Conservation (phyloP, 2,888 invertebrate genomes). For the Xestoiulus laeticollis region DNA sequence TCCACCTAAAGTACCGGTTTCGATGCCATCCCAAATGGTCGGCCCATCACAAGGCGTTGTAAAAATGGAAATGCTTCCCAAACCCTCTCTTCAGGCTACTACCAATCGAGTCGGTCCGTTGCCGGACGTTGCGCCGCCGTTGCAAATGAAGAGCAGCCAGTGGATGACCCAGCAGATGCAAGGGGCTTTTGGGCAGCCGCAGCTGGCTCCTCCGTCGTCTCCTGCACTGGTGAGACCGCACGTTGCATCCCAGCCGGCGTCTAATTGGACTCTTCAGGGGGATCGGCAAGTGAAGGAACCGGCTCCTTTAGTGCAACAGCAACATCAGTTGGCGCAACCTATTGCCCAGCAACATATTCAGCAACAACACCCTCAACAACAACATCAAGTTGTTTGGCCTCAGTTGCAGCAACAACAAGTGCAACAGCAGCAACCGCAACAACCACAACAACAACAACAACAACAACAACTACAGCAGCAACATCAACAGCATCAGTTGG, state of each 20-base stretch:
- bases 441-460: constrained; percentile 64
- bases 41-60: background rate
- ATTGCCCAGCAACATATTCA: constrained; percentile 53
- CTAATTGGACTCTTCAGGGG: constrained; percentile 47
- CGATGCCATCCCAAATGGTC: background rate
- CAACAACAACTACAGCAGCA: constrained; percentile 63
- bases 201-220: constrained; percentile 53
- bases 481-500: constrained; percentile 62
- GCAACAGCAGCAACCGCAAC: constrained; percentile 57
- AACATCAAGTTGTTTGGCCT: constrained; percentile 54
- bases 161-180: constrained; percentile 54
- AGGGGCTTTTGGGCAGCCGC: constrained; percentile 50
- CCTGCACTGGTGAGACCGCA: constrained; percentile 49
- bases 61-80: background rate
- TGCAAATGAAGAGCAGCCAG: constrained; percentile 52
- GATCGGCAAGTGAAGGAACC: background rate
- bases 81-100: background rate
- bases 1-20: background rate
- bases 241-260: background rate
- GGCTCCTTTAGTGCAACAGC: background rate
- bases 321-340: constrained; percentile 47
- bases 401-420: constrained; percentile 58
- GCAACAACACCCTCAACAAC: constrained; percentile 41
- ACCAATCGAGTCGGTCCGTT: background rate
- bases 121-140: constrained; percentile 43